A percentile compares a stretch with the other conserved stretches of the same genome.
phyloP scores from a whole-genome alignment of 2,797 vertebrate genomes.

The Characodon lateralis region DNA sequence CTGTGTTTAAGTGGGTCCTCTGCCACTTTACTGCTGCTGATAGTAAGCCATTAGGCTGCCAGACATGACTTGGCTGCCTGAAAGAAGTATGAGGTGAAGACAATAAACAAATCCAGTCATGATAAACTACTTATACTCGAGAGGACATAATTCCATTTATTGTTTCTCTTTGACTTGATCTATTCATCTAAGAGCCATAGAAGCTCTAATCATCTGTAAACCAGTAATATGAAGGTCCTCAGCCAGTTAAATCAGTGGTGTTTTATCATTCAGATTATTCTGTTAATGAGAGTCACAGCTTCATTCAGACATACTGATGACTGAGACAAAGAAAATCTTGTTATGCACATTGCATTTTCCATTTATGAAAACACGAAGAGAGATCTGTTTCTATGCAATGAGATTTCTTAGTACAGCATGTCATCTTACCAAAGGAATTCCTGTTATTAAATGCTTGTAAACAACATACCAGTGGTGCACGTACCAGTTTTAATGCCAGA shows the following conservation, averaged over 20 bases:
- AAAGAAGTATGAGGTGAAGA: constrained; percentile 43
- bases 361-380: background rate
- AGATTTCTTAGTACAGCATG: background rate
- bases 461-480: background rate
- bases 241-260: constrained; percentile 1
- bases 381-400: background rate
- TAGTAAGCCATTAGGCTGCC: constrained; percentile 71
- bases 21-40: constrained; percentile 67
- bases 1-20: constrained; percentile 71
- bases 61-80: constrained; percentile 55
- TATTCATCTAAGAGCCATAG: constrained; percentile 17
- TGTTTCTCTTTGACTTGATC: constrained; percentile 27
- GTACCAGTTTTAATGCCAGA: background rate
- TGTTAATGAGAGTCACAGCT: background rate
- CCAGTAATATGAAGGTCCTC: background rate
- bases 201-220: constrained; percentile 20
- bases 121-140: constrained; percentile 46
- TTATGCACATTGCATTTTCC: background rate
- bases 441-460: background rate
- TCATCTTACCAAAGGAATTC: background rate
- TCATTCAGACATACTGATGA: background rate
- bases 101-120: constrained; percentile 48
- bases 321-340: background rate
- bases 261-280: background rate
- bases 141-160: constrained; percentile 29